phyloP scores from a whole-genome alignment of 1,140 invertebrate genomes.

The Grapholita molesta region DNA sequence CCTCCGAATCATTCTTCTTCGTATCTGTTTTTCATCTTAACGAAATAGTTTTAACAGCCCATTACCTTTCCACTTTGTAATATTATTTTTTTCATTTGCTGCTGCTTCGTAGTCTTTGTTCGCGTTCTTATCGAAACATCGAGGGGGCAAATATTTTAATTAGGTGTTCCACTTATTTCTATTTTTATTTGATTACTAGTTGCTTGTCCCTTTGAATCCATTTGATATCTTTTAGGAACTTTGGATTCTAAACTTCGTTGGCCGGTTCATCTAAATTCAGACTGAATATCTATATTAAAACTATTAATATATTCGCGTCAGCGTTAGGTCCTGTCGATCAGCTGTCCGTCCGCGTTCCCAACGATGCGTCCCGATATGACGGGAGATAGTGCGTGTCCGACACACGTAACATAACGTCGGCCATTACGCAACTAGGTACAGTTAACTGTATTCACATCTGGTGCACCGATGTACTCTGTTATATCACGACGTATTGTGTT shows the following conservation, averaged over 20 bases:
- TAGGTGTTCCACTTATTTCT: neutral
- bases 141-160: constrained; percentile 1
- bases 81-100: neutral
- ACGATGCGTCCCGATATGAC: constrained; percentile 61
- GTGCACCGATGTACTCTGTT: constrained; percentile 30
- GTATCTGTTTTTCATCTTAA: constrained; percentile 18
- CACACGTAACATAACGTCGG: constrained; percentile 45
- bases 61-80: constrained; percentile 26
- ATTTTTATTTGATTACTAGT: neutral
- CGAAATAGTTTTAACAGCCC: constrained; percentile 37
- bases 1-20: constrained; percentile 13
- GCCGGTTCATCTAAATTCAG: too few relatives aligned
- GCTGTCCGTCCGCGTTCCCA: constrained; percentile 47
- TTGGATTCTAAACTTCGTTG: too few relatives aligned
- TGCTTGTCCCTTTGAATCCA: neutral
- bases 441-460: constrained; percentile 32
- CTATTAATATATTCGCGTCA: neutral
- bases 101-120: neutral
- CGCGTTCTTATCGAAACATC: neutral
- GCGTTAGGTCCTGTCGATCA: constrained; percentile 37
- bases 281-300: neutral
- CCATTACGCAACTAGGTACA: constrained; percentile 45
- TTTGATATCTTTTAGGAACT: too few relatives aligned
- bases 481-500: constrained; percentile 29
- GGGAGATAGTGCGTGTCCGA: constrained; percentile 61